Evolutionary conservation across 2,113 vertebrate species (phyloP).

Genomic region (Chloropsis cyanopogon): DNA sequence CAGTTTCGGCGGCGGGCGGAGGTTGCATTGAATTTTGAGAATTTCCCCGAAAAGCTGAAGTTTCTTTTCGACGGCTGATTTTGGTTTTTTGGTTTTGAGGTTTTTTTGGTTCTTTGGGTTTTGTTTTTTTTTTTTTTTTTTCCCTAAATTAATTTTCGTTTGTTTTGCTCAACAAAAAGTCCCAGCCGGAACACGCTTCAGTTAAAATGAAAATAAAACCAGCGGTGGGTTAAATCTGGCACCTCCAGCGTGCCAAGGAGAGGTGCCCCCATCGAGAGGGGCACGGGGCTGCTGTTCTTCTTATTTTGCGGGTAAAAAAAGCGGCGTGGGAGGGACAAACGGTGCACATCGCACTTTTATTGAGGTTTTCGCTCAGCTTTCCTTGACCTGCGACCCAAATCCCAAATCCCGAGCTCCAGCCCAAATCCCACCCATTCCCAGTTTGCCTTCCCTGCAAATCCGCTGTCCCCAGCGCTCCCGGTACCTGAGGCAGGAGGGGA

Average conservation of each 20-base stretch:
- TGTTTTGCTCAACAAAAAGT: background rate
- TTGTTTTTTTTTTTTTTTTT: background rate
- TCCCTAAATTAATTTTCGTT: background rate
- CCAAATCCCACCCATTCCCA: background rate
- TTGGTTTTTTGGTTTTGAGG: background rate
- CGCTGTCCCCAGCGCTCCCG: background rate
- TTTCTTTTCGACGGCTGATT: background rate
- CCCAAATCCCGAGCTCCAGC: background rate
- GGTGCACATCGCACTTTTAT: background rate
- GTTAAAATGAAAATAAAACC: background rate
- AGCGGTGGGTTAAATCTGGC: background rate
- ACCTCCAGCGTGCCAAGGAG: background rate
- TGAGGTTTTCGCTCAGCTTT: background rate
- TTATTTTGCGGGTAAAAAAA: background rate
- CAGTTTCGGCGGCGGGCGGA: background rate
- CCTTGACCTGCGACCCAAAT: background rate
- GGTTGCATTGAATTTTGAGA: background rate
- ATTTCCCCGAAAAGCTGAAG: background rate
- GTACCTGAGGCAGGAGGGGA: background rate
- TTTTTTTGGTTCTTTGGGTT: background rate
- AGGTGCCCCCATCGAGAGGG: background rate
- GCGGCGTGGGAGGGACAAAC: background rate
- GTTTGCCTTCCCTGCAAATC: background rate
- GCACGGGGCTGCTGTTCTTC: background rate
- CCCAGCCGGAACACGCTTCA: background rate